Base-by-base conservation (phyloP, 2,113 vertebrate species). In the Craseonycteris thonglongyai region DNA sequence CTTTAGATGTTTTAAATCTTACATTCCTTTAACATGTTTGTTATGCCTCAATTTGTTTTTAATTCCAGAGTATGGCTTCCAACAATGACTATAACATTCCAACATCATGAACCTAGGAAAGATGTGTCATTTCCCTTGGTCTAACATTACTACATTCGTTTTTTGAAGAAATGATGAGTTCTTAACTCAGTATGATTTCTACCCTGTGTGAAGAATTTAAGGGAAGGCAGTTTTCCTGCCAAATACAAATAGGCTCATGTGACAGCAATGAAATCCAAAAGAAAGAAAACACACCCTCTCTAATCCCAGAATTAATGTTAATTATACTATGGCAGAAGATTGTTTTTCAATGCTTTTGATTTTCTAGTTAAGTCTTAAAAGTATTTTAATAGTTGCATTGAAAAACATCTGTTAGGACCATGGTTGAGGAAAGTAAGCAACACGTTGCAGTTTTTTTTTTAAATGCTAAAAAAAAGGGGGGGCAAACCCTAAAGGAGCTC, bases 11-110 rank as follows among this genome's bases (percentile, higher is more conserved):
- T 61, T 92, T 94, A 71, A 54, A 83, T 38, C 71, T 85, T 72
- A 63, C 92, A 79, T 85, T 90, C 47, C 35, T 86, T 94, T 22
- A 90, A 35, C 59, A 78, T 45, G 19, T 61, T 80, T 35, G 6
- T 72, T 91, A 87, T 71, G 63, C 69, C 51, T 97, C 74, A 63
- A 3, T 83, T 96, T 93, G 47, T 88, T 95, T 95, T 92, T 76
- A 71, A 84, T 95, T 81, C 85, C 68, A 68, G 74, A 80, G 15
- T 30, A 69, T 78, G 35, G 59, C 13, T 90, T 56, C 59, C 45
- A 65, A 21, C 54, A 93, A 79, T 90, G 49, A 49, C 42, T 80
- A 0, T 65, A 81, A 56, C 47, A 83, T 71, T 54, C 54, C 74
- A 76, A 65, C 6, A 63, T 75, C 38, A 68, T 14, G 5, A 38